These are phyloP conservation scores for Mustela lutreola DNA, from an alignment of 2,113 vertebrate genomes.

Conservation along the genomic window DNA sequence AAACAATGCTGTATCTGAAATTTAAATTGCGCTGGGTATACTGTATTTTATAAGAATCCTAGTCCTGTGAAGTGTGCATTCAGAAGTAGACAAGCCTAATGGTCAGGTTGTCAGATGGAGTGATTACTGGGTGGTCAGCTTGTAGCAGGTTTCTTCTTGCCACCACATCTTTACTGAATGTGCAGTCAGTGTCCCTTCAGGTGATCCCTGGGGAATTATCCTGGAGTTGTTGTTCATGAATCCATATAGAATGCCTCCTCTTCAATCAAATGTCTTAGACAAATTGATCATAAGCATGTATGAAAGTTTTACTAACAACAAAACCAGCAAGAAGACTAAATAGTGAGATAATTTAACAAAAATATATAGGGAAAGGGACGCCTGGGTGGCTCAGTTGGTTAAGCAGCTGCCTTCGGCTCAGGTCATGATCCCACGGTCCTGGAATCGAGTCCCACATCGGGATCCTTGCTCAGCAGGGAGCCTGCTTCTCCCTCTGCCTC, in stretches of 20 bases:
- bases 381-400: no score
- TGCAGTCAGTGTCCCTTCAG: rapidly evolving
- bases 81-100: background rate
- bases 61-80: background rate
- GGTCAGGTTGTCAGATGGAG: background rate
- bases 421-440: no score
- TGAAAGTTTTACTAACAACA: background rate
- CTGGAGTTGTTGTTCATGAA: background rate
- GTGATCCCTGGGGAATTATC: background rate
- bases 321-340: background rate
- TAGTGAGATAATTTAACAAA: background rate
- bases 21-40: background rate
- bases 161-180: background rate
- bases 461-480: no score
- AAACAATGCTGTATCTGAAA: background rate
- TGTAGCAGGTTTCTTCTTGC: background rate
- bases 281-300: background rate
- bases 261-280: background rate
- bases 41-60: background rate
- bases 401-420: no score
- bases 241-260: background rate
- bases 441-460: no score
- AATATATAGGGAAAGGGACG: background rate
- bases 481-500: no score
- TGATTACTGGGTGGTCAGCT: background rate